Evolutionary conservation across 2,113 vertebrate species (phyloP).

Genomic region (Ia io): DNA sequence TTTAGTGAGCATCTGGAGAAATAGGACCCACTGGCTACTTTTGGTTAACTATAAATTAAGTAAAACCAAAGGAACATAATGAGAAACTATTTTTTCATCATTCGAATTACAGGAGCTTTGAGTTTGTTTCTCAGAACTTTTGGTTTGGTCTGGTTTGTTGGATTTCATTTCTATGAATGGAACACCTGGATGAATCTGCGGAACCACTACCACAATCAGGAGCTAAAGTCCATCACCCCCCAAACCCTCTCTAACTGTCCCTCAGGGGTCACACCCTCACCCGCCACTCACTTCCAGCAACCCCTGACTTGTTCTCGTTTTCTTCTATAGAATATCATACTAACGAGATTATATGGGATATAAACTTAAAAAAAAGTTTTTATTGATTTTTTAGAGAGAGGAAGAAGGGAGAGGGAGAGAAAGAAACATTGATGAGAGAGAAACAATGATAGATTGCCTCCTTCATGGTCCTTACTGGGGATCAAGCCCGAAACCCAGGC

Average conservation of each 20-base stretch:
- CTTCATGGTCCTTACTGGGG: too few species aligned
- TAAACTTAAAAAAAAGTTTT: neutral
- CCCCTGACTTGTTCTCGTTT: neutral
- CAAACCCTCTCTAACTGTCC: neutral
- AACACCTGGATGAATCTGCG: neutral
- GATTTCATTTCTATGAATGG: neutral
- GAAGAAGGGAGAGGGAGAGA: too few species aligned
- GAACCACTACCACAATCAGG: too few species aligned
- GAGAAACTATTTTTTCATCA: neutral
- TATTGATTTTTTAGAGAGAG: too few species aligned
- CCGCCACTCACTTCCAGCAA: neutral
- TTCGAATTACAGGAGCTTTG: neutral
- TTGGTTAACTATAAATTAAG: neutral
- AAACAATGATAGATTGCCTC: too few species aligned
- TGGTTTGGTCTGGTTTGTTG: neutral
- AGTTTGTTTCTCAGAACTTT: neutral
- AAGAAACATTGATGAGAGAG: too few species aligned
- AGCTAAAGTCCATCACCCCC: accelerated
- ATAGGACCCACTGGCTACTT: neutral
- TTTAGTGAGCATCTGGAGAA: neutral
- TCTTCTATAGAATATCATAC: neutral
- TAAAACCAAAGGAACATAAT: neutral
- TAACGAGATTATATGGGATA: neutral
- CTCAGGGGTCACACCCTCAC: too few species aligned
- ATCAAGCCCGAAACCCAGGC: too few species aligned